phyloP scores from a whole-genome alignment of 2,113 vertebrate species.

The Antechinus flavipes region DNA sequence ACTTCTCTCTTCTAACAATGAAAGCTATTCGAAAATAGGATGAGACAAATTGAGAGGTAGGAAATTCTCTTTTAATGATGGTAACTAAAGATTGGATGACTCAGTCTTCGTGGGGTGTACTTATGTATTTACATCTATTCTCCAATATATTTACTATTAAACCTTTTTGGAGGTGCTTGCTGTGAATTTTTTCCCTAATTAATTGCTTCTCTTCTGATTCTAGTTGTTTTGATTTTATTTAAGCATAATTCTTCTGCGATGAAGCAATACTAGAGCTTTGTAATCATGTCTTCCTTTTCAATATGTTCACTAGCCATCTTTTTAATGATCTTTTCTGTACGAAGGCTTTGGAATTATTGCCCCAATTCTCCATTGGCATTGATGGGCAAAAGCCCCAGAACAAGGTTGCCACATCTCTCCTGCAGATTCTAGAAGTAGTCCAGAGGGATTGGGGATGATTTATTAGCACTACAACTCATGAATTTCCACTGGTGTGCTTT shows the following conservation, averaged over 20 bases:
- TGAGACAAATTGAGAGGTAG: not conserved
- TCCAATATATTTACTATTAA: not conserved
- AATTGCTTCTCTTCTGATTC: not conserved
- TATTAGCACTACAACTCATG: not conserved
- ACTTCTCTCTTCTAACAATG: not conserved
- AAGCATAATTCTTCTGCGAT: not conserved
- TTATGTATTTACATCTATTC: not conserved
- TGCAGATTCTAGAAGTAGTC: not conserved
- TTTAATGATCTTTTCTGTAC: not conserved
- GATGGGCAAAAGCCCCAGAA: not conserved
- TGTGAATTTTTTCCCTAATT: not conserved
- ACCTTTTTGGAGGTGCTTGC: not conserved
- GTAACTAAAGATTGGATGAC: not conserved
- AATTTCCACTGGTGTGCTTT: not conserved
- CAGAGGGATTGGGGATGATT: not conserved
- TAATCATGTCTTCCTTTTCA: not conserved
- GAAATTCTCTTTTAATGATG: not conserved
- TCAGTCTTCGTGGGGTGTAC: not conserved
- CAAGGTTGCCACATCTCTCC: not conserved
- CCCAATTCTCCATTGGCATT: not conserved
- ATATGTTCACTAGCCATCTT: not conserved
- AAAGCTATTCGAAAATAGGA: not conserved
- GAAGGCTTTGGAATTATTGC: not conserved
- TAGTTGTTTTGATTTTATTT: not conserved
- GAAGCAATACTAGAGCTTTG: not conserved